A percentile compares a stretch with the other conserved stretches of the same genome.
phyloP scores from a whole-genome alignment of 2,888 invertebrate species.

The Volucella inanis region DNA sequence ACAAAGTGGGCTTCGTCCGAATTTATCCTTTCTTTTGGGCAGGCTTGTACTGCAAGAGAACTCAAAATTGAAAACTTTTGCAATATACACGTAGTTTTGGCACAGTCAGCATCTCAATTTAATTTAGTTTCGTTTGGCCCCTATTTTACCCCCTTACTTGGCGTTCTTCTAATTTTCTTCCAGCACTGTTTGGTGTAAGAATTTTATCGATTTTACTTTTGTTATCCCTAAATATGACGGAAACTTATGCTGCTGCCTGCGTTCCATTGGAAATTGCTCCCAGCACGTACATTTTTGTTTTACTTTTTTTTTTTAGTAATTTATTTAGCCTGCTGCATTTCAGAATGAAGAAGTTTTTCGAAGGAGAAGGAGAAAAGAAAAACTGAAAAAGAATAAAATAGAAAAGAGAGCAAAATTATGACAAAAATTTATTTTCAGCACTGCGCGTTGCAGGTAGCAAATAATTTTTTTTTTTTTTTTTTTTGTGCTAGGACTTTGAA shows the following conservation, averaged over 20 bases:
- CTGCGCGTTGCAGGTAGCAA: slow-evolving; percentile 56
- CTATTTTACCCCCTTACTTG: background rate
- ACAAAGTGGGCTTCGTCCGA: background rate
- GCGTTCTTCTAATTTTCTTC: background rate
- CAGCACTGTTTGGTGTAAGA: background rate
- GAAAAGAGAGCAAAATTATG: slow-evolving; percentile 38
- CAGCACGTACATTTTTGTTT: slow-evolving; percentile 17
- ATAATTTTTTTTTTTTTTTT: slow-evolving; percentile 1
- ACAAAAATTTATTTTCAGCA: slow-evolving; percentile 64
- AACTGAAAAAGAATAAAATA: background rate
- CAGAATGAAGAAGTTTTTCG: slow-evolving; percentile 45
- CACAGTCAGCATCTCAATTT: slow-evolving; percentile 63
- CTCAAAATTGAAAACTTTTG: slow-evolving; percentile 67
- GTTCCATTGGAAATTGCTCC: slow-evolving; percentile 25
- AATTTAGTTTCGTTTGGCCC: slow-evolving; percentile 32
- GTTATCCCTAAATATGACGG: slow-evolving; percentile 51
- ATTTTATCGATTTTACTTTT: slow-evolving; percentile 64
- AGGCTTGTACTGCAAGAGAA: slow-evolving; percentile 5
- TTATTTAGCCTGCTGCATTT: slow-evolving; percentile 32
- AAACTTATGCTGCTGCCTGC: slow-evolving; percentile 25
- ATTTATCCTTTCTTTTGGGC: slow-evolving; percentile 9
- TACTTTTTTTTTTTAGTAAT: too few species aligned
- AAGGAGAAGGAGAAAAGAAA: background rate
- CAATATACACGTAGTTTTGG: slow-evolving; percentile 61
- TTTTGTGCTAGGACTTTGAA: slow-evolving; percentile 4